A percentile compares a stretch with the other conserved stretches of the same genome.
These are phyloP conservation scores for Molanna angustata DNA, from an alignment of 2,888 invertebrate genomes.

Conservation along the genomic window DNA sequence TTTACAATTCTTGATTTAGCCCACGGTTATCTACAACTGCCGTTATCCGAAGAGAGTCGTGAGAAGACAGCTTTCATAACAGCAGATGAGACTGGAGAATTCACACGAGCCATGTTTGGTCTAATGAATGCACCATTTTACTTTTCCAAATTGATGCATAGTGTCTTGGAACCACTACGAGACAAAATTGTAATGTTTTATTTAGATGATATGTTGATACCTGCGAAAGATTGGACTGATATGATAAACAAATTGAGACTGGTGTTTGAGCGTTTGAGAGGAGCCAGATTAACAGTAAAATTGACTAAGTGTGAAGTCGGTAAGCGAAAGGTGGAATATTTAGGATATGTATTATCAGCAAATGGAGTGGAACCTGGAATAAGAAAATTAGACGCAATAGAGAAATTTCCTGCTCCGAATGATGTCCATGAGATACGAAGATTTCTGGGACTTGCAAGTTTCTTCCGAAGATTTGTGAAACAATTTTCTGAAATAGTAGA, in stretches of 20 bases:
- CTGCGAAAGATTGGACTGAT: neutral
- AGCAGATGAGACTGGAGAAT: neutral
- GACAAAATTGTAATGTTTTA: neutral
- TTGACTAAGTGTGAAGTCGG: neutral
- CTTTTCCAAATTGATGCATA: neutral
- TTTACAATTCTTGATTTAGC: slow-evolving; percentile 1
- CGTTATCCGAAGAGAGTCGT: neutral
- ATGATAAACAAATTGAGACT: neutral
- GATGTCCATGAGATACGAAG: neutral
- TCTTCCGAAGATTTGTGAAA: neutral
- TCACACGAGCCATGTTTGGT: neutral
- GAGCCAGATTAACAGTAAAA: neutral
- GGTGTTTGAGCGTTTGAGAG: neutral
- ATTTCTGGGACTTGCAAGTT: neutral
- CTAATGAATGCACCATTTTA: neutral
- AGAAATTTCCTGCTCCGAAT: neutral
- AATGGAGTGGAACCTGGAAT: neutral
- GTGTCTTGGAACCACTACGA: neutral
- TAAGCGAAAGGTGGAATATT: neutral
- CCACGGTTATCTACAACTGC: neutral
- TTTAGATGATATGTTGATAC: slow-evolving; percentile 1
- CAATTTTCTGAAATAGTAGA: neutral
- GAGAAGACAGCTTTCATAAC: neutral
- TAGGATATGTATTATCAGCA: neutral
- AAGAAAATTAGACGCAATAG: neutral